Evolutionary conservation across 92 coral and sea anemone species (phyloP).

Genomic region (Hydrozoanthus gracilis): DNA sequence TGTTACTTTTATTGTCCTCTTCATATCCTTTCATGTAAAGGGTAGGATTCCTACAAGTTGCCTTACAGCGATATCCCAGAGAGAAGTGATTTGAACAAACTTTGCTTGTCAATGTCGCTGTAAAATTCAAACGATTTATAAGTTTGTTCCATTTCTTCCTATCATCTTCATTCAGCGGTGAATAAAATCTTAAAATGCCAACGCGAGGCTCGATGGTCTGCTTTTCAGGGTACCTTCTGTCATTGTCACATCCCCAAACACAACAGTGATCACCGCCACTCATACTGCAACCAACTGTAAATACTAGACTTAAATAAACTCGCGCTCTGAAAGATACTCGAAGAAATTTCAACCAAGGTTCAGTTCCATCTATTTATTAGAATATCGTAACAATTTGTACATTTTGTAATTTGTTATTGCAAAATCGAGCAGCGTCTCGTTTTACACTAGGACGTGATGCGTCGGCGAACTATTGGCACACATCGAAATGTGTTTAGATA

Average conservation of each 20-base stretch:
- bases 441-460: too few relatives aligned
- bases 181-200: constrained; percentile 55
- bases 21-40: constrained; percentile 41
- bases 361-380: constrained; percentile 15
- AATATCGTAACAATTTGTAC: not conserved
- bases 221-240: constrained; percentile 62
- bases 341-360: not conserved
- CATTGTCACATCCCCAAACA: constrained; percentile 59
- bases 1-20: constrained; percentile 12
- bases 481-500: too few relatives aligned
- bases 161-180: constrained; percentile 51
- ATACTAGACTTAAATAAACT: not conserved
- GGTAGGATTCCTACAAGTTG: constrained; percentile 8
- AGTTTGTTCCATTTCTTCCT: constrained; percentile 47
- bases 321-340: not conserved
- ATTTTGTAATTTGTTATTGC: not conserved
- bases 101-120: constrained; percentile 49
- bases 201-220: constrained; percentile 48
- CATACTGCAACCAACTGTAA: constrained; percentile 23
- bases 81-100: constrained; percentile 63
- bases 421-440: not conserved
- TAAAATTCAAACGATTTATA: constrained; percentile 42
- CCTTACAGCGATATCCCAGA: constrained; percentile 48
- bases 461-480: too few relatives aligned
- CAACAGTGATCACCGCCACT: constrained; percentile 69